Conservation (phyloP, 2,113 vertebrate species). For the Carlito syrichta region DNA sequence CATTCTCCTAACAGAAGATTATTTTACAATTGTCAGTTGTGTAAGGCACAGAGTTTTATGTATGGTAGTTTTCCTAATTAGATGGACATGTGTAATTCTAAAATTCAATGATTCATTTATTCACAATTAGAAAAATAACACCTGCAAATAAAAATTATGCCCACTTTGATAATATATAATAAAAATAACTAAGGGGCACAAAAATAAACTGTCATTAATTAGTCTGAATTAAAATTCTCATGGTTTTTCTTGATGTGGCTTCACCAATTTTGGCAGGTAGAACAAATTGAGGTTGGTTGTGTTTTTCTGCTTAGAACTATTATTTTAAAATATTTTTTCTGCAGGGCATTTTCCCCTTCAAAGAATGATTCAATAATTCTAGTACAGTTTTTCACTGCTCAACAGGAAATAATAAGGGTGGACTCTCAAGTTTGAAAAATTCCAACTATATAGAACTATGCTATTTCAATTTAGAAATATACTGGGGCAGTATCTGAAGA, state of each 20-base stretch:
- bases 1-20: neutral
- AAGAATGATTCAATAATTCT: neutral
- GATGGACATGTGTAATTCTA: neutral
- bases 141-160: neutral
- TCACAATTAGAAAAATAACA: slow-evolving; percentile 7
- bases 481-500: neutral
- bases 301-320: neutral
- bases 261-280: neutral
- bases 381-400: neutral
- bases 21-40: neutral
- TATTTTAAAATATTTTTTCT: neutral
- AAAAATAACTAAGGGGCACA: neutral
- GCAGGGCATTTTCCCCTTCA: neutral
- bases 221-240: neutral
- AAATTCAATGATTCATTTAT: neutral
- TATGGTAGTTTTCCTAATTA: neutral
- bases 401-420: neutral
- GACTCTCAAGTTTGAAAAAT: neutral
- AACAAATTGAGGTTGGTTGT: neutral
- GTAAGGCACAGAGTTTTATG: neutral
- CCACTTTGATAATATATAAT: neutral
- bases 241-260: neutral
- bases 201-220: neutral
- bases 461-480: neutral
- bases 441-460: neutral